These are phyloP conservation scores for Rafetus swinhoei DNA, from an alignment of 2,113 vertebrate species.

Conservation along the genomic window DNA sequence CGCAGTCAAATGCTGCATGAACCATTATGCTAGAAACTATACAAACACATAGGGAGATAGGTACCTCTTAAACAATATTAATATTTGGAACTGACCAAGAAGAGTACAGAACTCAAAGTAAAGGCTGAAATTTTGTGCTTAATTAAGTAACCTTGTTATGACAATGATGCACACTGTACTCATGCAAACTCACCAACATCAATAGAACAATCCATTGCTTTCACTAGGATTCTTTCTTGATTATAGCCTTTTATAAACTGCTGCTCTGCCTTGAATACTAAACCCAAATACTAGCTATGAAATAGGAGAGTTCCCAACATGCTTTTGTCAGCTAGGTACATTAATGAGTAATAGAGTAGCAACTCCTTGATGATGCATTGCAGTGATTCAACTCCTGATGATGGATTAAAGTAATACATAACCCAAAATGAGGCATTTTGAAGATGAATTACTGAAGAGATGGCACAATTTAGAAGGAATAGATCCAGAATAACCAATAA, in stretches of 20 bases:
- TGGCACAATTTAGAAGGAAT: not conserved
- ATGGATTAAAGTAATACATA: not conserved
- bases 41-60: too few species aligned
- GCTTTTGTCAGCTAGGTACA: constrained; percentile 1
- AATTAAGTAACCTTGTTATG: not conserved
- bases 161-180: not conserved
- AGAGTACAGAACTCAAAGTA: not conserved
- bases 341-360: constrained; percentile 2
- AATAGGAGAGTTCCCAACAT: not conserved
- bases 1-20: not conserved
- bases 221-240: not conserved
- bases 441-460: constrained; percentile 25
- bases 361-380: not conserved
- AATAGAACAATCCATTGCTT: not conserved
- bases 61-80: not conserved
- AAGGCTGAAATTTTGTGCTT: not conserved
- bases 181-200: not conserved
- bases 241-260: not conserved
- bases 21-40: not conserved
- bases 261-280: not conserved
- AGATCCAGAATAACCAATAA: not conserved
- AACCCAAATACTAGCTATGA: not conserved
- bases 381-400: not conserved
- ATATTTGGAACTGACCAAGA: not conserved
- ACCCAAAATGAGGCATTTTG: constrained; percentile 21